Conservation (phyloP, 2,113 vertebrate genomes). For the Brachypteracias leptosomus region DNA sequence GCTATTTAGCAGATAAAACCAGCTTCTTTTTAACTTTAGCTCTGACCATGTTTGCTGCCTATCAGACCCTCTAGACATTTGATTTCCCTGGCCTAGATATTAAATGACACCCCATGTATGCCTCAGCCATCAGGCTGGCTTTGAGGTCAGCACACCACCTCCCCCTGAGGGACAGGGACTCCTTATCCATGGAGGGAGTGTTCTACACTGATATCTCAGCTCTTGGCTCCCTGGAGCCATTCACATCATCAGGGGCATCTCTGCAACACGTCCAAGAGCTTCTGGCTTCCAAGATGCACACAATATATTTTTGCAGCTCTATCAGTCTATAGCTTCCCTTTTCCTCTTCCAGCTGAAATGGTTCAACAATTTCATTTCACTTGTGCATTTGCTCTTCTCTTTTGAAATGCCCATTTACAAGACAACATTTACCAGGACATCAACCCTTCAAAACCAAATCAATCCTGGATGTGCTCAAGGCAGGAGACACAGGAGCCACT, state of each 20-base stretch:
- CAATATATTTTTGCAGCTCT: neutral
- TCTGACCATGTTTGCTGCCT: neutral
- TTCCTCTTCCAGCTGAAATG: neutral
- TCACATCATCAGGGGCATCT: neutral
- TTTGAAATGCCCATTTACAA: neutral
- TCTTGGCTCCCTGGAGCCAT: neutral
- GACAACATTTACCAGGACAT: neutral
- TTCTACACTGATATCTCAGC: neutral
- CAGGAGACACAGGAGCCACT: neutral
- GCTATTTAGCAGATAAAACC: neutral
- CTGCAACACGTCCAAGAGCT: neutral
- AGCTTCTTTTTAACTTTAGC: neutral
- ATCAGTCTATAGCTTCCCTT: neutral
- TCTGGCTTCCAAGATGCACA: neutral
- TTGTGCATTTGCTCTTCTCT: neutral
- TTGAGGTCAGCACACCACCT: neutral
- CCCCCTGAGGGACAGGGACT: neutral
- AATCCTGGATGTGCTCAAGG: neutral
- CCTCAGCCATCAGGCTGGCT: neutral
- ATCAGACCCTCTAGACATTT: neutral
- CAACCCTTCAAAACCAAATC: neutral
- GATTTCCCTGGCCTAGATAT: neutral
- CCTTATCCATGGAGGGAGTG: neutral
- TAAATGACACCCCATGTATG: neutral
- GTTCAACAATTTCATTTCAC: neutral